Percentiles rank a stretch among this genome's conserved stretches.
Evolutionary conservation across 2,888 invertebrate genomes (phyloP).

Genomic region (Carterocephalus palaemon): DNA sequence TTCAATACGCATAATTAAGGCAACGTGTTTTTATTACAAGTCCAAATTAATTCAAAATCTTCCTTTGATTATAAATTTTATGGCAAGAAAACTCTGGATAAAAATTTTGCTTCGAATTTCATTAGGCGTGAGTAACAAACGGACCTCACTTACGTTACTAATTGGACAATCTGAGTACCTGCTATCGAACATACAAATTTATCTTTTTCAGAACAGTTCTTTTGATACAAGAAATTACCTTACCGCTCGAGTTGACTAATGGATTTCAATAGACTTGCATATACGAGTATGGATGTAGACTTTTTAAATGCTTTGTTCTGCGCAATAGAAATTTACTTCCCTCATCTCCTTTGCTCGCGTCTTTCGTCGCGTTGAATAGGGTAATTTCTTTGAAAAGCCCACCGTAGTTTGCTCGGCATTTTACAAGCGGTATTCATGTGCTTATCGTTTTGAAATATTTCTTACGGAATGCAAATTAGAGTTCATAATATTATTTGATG

Average conservation of each 20-base stretch:
- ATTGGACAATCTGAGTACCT: no score
- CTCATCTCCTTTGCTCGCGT: constrained; percentile 55
- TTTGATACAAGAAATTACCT: constrained; percentile 70
- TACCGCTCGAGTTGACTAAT: constrained; percentile 61
- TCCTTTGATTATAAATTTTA: constrained; percentile 2
- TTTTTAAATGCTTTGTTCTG: constrained; percentile 70
- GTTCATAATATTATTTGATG: constrained; percentile 30
- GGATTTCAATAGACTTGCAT: constrained; percentile 72
- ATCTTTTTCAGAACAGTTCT: constrained; percentile 57
- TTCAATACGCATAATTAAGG: constrained; percentile 11
- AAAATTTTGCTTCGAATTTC: constrained; percentile 16
- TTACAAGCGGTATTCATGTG: constrained; percentile 41
- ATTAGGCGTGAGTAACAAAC: not conserved
- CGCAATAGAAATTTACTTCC: constrained; percentile 64
- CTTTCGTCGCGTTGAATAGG: constrained; percentile 58
- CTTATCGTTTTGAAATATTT: constrained; percentile 40
- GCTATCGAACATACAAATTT: no score
- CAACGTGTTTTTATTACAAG: constrained; percentile 5
- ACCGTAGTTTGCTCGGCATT: constrained; percentile 45
- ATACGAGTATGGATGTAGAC: constrained; percentile 55
- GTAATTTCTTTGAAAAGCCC: constrained; percentile 60
- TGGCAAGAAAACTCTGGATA: constrained; percentile 5
- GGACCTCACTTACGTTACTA: no score
- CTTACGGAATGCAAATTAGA: constrained; percentile 39
- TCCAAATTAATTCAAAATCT: not conserved